Percentiles rank a stretch among this genome's conserved stretches.
phyloP scores from a whole-genome alignment of 2,888 invertebrate genomes.

The Cryptocephalus moraei region DNA sequence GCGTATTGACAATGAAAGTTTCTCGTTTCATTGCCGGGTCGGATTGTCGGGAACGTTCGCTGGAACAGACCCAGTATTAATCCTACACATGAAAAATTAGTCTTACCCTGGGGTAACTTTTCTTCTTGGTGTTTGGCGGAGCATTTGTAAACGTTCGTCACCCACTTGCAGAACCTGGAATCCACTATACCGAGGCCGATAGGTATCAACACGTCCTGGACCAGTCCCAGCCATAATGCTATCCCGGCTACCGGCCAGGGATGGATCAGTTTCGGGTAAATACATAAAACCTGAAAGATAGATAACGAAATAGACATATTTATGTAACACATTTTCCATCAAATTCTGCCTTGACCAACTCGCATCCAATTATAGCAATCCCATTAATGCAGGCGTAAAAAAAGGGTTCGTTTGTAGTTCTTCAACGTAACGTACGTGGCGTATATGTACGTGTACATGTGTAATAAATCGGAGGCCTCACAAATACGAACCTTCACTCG shows the following conservation, averaged over 20 bases:
- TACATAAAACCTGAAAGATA: conserved; percentile 38
- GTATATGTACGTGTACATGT: no score
- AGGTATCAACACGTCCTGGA: conserved; percentile 48
- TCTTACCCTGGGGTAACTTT: conserved; percentile 37
- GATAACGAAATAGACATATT: background rate
- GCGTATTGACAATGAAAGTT: no score
- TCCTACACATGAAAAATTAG: background rate
- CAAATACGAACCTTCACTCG: no score
- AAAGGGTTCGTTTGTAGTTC: no score
- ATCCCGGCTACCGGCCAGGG: conserved; percentile 46
- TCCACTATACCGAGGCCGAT: conserved; percentile 47
- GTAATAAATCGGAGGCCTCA: no score
- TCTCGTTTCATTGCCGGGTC: no score
- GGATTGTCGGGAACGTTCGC: no score
- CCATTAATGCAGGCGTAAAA: no score
- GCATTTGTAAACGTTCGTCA: conserved; percentile 42
- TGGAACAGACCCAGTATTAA: background rate
- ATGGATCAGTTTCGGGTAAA: conserved; percentile 40
- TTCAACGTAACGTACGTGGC: no score
- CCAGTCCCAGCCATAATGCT: conserved; percentile 45
- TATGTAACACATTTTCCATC: no score
- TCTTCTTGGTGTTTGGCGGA: conserved; percentile 29
- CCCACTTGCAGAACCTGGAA: conserved; percentile 46
- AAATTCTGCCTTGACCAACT: no score
- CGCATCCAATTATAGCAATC: no score